A percentile compares a stretch with the other conserved stretches of the same genome.
phyloP scores from a whole-genome alignment of 2,888 invertebrate genomes.

The Synergus japonicus region DNA sequence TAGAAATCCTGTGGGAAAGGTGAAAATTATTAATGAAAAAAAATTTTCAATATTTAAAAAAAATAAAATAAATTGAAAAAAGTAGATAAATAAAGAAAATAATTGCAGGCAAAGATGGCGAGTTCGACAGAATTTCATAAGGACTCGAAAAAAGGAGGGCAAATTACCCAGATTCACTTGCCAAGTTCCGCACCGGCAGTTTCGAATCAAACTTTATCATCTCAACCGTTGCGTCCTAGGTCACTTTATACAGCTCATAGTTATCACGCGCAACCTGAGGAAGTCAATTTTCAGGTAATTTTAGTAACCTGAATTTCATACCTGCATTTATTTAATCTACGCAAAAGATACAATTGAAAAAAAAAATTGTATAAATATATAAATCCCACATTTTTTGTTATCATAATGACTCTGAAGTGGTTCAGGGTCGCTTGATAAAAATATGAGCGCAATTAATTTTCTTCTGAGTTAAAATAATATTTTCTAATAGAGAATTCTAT shows the following conservation, averaged over 20 bases:
- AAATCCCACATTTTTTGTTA: background rate
- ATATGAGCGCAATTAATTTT: background rate
- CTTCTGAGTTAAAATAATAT: background rate
- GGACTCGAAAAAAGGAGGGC: conserved; percentile 61
- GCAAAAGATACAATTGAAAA: background rate
- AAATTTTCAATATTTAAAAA: background rate
- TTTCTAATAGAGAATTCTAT: no score
- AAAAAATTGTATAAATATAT: background rate
- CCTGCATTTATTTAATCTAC: no score
- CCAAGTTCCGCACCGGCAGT: conserved; percentile 55
- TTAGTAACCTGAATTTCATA: background rate
- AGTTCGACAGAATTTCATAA: conserved; percentile 64
- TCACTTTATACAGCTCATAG: conserved; percentile 85
- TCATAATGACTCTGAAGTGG: background rate
- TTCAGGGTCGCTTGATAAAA: background rate
- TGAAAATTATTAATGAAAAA: conserved; percentile 42
- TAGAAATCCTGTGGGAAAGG: conserved; percentile 63
- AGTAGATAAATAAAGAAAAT: background rate
- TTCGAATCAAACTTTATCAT: conserved; percentile 60
- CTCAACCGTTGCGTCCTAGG: conserved; percentile 80
- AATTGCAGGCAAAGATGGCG: conserved; percentile 56
- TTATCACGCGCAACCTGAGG: conserved; percentile 76
- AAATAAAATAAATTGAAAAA: background rate
- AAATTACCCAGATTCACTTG: conserved; percentile 50
- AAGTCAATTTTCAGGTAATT: conserved; percentile 67